Evolutionary conservation across 2,113 vertebrate genomes (phyloP), one percentile per base, ranked within the genome.

Genomic region (Scytalopus superciliaris): DNA sequence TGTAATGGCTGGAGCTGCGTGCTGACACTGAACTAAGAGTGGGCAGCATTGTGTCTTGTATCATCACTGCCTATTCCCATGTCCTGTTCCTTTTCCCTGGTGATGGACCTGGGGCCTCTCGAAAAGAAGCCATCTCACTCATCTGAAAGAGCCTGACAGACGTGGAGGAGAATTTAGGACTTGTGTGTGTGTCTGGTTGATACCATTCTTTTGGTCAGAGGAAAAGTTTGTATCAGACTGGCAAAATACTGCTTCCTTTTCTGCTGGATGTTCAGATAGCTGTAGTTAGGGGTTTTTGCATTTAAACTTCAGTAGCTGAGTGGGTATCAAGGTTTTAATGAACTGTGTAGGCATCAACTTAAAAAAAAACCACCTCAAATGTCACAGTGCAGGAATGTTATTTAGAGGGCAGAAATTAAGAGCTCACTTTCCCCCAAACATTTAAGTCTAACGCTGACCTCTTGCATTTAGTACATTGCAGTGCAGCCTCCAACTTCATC

Each of bases 31-130:
- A 90, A 23, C 67, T 84, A 42, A 74, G 68, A 93, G 75, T 18
- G 57, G 68, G 68, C 79, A 93, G 56, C 35, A 35, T 80, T 95
- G 89, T 96, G 59, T 90, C 76, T 86, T 92, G 8, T 90, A 67
- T 79, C 76, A 73, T 63, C 64, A 72, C 90, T 3, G 87, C 80
- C 56, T 78, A 13, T 92, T 95, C 68, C 91, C 91, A 69, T 90
- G 89, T 91, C 59, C 60, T 74, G 0, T 33, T 86, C 39, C 39
- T 85, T 73, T 60, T 90, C 68, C 47, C 47, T 67, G 33, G 19
- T 53, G 83, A 84, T 3, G 5, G 84, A 90, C 44, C 30, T 86
- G 69, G 39, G 47, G 56, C 84, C 68, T 87, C 69, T 84, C 69
- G 66, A 75, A 84, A 81, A 87, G 30, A 80, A 88, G n/a, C 47